Evolutionary conservation across 2,888 invertebrate species (phyloP), one percentile per base, ranked within the genome.

Genomic region (Dynastes hyllus): DNA sequence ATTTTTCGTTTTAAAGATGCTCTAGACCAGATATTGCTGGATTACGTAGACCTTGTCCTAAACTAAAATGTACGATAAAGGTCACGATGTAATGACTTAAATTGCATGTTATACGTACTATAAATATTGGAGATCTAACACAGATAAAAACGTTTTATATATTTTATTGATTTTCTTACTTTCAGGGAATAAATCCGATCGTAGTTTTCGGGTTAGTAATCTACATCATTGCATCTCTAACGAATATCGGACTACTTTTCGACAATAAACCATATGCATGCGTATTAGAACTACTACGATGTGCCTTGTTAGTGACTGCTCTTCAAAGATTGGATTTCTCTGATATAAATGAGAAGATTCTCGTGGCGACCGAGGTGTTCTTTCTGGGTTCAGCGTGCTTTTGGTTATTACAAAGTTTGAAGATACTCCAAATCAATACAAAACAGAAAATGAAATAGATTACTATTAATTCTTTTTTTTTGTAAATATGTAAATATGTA

Each of bases 231-330:
- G 91, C 91, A 2, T 93, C 94, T 0, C 88, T 95, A 13, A 93
- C 93, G 0, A 90, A 92, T 32, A 93, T 95, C 71, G 95, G 95
- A 0, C 91, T 95, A 90, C 86, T 95, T 8, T 93, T 95, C 83
- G 95, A 95, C 83, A 92, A 93, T 83, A 91, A 92, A 61, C 90
- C 91, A 6, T 90, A 92, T 83, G 93, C 93, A 0, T 90, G 92
- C 6, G 85, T 92, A 1, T 88, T 93, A 51, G 95, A 95, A 87
- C 90, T 94, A 0, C 80, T 91, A 1, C 91, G 95, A 9, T 95
- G 95, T 85, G 90, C 92, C n/a, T 87, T 92, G 0, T 89, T 93
- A 29, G 91, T 94, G 53, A 87, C 87, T 13, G 87, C 87, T 8
- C 83, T 90, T 9, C 89, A 88, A 80, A 89, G 91, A 79, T 88